Base-by-base conservation (phyloP, 2,113 vertebrate genomes). In the Clarias macrocephalus region DNA sequence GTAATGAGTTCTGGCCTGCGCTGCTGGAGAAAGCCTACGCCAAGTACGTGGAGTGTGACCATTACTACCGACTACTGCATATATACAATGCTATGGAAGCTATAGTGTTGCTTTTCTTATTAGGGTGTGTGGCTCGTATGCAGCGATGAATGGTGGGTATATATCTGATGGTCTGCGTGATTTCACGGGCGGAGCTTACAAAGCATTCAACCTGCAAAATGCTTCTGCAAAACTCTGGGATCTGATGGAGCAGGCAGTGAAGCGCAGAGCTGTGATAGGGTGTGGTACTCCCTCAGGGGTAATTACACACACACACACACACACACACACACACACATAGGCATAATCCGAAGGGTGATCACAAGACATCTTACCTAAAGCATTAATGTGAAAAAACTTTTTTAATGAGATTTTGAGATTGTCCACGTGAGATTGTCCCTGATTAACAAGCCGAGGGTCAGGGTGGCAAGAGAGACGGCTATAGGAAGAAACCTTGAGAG, bases 111-210 rank as follows among this genome's bases (percentile, higher is more conserved):
- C 6, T 48, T 48, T 48, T 48, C 42, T 33, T 89, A 4, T 0
- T 89, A 97, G 97, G 87, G 94, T 97, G 0, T 97, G 93, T 0
- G 96, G 97, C 82, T 99, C 96, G 82, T 98, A 97, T 84, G 91
- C 95, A 54, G 96, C 97, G 91, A 93, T 97, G 92, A 96, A 91
- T 68, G 86, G 89, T 84, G 97, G 96, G 6, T 94, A 91, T 82
- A 95, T 97, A 13, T 93, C 95, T 13, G 97, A 97, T 91, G 96
- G 96, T 4, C 82, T 97, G 86, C 93, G 95, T 93, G 97, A 97
- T 91, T 98, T 98, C 91, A 97, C 97, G 0, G 97, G 96, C 3
- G 97, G 96, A 5, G 92, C 96, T 77, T 96, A 96, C 87, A 90
- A 94, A n/a, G 93, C 77, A 6, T 92, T 97, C 84, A 75, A 92